Conservation (phyloP, 2,888 invertebrate genomes). For the Thereva nobilitata region DNA sequence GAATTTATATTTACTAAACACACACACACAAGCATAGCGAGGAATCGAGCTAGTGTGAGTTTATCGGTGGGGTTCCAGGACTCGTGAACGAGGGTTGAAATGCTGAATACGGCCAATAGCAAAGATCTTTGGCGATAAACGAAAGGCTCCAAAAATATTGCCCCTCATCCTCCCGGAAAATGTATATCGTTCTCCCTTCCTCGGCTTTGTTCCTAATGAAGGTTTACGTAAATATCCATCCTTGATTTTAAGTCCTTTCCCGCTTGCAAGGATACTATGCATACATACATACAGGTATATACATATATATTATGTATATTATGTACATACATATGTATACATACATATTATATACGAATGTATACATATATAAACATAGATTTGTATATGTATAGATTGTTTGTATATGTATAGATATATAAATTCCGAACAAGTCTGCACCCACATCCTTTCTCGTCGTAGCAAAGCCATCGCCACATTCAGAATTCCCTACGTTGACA, state of each 20-base stretch:
- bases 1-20: slow-evolving; percentile 27
- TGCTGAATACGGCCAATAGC: slow-evolving; percentile 44
- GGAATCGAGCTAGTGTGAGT: slow-evolving; percentile 4
- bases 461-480: slow-evolving; percentile 26
- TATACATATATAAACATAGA: slow-evolving; percentile 6
- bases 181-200: slow-evolving; percentile 17
- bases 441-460: slow-evolving; percentile 9
- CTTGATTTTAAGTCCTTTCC: background rate
- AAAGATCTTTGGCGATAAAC: slow-evolving; percentile 45
- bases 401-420: slow-evolving; percentile 15
- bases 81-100: slow-evolving; percentile 21
- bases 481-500: slow-evolving; percentile 37
- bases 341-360: slow-evolving; percentile 26
- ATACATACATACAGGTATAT: background rate
- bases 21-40: slow-evolving; percentile 16
- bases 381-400: slow-evolving; percentile 19
- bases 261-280: slow-evolving; percentile 14
- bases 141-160: slow-evolving; percentile 40
- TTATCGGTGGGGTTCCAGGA: slow-evolving; percentile 2
- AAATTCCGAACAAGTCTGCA: background rate
- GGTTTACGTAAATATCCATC: too few species aligned
- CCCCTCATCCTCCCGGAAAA: slow-evolving; percentile 14
- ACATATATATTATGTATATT: background rate
- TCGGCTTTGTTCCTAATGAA: background rate
- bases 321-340: slow-evolving; percentile 2